Percentiles rank a stretch among this genome's conserved stretches.
phyloP scores from a whole-genome alignment of 2,113 vertebrate genomes.

The Zapus hudsonius region DNA sequence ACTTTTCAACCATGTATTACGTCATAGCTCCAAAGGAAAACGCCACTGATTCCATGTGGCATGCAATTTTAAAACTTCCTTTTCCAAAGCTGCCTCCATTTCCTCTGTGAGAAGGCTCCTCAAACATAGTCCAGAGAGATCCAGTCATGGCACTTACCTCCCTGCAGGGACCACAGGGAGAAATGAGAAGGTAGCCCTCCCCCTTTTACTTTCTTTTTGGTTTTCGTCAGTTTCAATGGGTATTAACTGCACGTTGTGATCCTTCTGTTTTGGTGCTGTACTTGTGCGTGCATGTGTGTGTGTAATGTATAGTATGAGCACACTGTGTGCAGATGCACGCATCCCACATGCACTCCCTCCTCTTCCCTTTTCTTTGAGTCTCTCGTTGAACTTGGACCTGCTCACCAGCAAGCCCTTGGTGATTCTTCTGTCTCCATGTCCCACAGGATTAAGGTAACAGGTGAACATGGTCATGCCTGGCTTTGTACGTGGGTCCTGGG shows the following conservation, averaged over 20 bases:
- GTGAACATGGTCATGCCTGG: too few relatives aligned
- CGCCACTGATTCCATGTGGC: background rate
- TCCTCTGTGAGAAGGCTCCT: background rate
- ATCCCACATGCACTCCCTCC: too few relatives aligned
- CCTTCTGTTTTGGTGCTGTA: background rate
- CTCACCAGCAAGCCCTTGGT: too few relatives aligned
- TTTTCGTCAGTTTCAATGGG: background rate
- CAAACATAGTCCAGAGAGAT: background rate
- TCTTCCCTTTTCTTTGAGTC: too few relatives aligned
- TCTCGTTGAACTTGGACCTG: too few relatives aligned
- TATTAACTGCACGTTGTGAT: background rate
- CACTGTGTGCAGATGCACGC: too few relatives aligned
- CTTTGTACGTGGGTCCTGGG: too few relatives aligned
- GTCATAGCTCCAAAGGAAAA: constrained; percentile 14
- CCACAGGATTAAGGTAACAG: too few relatives aligned
- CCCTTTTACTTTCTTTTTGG: background rate
- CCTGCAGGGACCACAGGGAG: background rate
- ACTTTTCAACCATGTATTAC: constrained; percentile 17
- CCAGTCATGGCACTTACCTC: background rate
- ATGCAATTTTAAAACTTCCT: background rate
- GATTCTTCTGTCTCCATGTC: too few relatives aligned
- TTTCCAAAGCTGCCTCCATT: background rate
- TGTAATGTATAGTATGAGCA: too few relatives aligned
- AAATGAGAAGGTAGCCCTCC: background rate
- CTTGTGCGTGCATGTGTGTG: too few relatives aligned